Evolutionary conservation across 2,797 vertebrate genomes (phyloP).

Genomic region (Myotis myotis): DNA sequence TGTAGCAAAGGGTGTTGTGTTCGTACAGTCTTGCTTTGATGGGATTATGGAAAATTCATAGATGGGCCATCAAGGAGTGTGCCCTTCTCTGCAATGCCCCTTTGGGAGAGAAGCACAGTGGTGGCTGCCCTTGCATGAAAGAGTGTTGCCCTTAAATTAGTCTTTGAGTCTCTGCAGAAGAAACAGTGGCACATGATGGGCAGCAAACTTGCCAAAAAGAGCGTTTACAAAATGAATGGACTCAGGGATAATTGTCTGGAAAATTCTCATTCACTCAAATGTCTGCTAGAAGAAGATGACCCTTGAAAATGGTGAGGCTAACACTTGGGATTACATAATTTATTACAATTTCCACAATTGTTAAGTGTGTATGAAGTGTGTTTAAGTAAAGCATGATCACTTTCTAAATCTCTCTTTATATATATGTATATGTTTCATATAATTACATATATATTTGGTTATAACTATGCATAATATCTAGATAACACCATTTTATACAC

Average conservation of each 20-base stretch:
- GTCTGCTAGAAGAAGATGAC: background rate
- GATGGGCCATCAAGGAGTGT: background rate
- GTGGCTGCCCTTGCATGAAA: background rate
- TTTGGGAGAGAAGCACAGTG: background rate
- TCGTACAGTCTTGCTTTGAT: background rate
- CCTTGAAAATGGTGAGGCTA: background rate
- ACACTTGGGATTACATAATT: background rate
- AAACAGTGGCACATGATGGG: fast-evolving
- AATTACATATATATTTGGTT: background rate
- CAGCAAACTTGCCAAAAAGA: background rate
- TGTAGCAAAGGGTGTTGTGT: background rate
- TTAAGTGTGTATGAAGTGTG: background rate
- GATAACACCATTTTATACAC: background rate
- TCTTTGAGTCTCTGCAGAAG: background rate
- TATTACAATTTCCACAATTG: background rate
- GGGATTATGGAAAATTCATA: background rate
- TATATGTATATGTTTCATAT: background rate
- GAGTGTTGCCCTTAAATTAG: background rate
- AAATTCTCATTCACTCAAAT: background rate
- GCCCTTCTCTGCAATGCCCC: background rate
- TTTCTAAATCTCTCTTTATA: background rate
- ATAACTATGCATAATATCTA: background rate
- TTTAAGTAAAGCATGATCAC: background rate
- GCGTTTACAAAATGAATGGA: background rate
- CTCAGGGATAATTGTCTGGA: background rate